Conservation (phyloP, 35 echinoderm and acorn worm species). For the Apostichopus californicus region DNA sequence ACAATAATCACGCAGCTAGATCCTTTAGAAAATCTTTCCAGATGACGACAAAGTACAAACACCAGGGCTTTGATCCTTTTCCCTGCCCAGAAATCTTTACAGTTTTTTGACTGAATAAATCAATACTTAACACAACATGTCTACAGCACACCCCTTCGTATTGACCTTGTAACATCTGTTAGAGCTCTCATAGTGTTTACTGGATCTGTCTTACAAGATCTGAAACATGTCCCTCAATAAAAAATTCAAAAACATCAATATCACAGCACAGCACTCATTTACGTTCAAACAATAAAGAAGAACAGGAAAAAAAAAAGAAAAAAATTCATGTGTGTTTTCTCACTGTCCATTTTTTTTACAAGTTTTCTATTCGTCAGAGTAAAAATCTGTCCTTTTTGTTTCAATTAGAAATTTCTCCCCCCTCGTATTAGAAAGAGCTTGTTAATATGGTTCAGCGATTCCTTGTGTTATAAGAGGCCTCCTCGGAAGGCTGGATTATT, state of each 20-base stretch:
- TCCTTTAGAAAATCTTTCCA: constrained; percentile 38
- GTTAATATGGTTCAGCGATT: constrained; percentile 50
- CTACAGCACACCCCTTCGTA: constrained; percentile 23
- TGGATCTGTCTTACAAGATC: constrained; percentile 30
- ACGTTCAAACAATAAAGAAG: neutral
- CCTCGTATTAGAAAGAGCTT: constrained; percentile 8
- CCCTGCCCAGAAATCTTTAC: constrained; percentile 33
- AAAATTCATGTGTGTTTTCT: constrained; percentile 6
- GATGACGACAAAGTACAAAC: constrained; percentile 51
- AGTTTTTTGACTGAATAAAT: constrained; percentile 27
- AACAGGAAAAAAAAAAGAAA: too few species aligned
- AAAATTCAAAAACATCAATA: constrained; percentile 42
- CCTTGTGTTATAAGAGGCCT: constrained; percentile 31
- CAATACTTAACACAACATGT: constrained; percentile 40
- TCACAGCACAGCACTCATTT: neutral
- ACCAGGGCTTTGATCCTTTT: constrained; percentile 24
- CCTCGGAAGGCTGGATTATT: constrained; percentile 26
- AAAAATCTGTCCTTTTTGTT: constrained; percentile 43
- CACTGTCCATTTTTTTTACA: constrained; percentile 3
- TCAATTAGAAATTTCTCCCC: constrained; percentile 33
- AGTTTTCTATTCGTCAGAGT: constrained; percentile 4
- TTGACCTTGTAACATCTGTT: constrained; percentile 52
- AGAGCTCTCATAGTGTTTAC: constrained; percentile 33
- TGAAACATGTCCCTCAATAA: constrained; percentile 25
- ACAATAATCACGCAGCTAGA: neutral